phyloP scores from a whole-genome alignment of 2,797 vertebrate genomes.

The Micromesistius poutassou region DNA sequence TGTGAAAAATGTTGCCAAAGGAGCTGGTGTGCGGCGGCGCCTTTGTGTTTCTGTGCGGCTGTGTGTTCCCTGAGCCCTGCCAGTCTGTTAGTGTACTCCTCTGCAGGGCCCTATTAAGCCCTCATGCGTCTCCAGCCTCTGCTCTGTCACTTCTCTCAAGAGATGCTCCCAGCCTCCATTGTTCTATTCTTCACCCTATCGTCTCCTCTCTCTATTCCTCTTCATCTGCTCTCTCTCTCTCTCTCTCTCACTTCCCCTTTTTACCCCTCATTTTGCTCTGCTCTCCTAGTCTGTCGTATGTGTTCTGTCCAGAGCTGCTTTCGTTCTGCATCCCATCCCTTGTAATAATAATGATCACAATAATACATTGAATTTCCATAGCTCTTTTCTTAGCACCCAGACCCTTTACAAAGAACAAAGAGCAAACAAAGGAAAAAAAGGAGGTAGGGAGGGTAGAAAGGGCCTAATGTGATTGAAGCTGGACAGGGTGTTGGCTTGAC shows the following conservation, averaged over 20 bases:
- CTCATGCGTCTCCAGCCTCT: conserved; percentile 37
- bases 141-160: conserved; percentile 22
- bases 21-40: background rate
- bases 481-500: background rate
- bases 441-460: background rate
- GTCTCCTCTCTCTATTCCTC: background rate
- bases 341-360: background rate
- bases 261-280: background rate
- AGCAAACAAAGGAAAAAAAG: background rate
- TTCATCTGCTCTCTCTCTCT: background rate
- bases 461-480: background rate
- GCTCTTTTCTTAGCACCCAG: background rate
- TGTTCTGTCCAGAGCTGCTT: background rate
- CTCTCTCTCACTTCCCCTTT: background rate
- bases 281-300: background rate
- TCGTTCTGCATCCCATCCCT: background rate
- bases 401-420: background rate
- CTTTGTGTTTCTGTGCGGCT: background rate
- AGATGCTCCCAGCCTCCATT: conserved; percentile 1
- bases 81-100: conserved; percentile 19
- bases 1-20: background rate
- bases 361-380: background rate
- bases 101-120: conserved; percentile 48
- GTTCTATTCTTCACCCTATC: conserved; percentile 11
- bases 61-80: background rate